These are phyloP conservation scores for Ceratosolen solmsi DNA, from an alignment of 1,140 invertebrate species.

Conservation along the genomic window DNA sequence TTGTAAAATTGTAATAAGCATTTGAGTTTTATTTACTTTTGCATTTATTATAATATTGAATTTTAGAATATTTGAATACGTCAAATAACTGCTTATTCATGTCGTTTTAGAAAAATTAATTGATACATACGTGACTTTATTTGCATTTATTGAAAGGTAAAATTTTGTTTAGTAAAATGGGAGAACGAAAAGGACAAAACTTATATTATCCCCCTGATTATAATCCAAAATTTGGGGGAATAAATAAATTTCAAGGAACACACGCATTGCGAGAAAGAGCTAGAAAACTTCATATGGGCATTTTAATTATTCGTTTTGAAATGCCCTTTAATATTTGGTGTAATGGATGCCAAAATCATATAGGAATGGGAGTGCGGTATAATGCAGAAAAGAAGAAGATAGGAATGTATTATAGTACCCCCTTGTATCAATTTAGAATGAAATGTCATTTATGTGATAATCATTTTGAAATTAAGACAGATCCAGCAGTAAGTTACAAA, in stretches of 20 bases:
- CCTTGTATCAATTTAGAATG: conserved; percentile 98
- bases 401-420: conserved; percentile 99
- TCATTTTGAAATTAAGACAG: conserved; percentile 98
- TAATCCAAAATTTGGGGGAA: conserved; percentile 91
- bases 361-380: conserved; percentile 99
- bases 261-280: conserved; percentile 97
- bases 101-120: no score
- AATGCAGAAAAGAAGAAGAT: conserved; percentile 99
- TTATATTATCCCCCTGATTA: conserved; percentile 99
- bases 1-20: no score
- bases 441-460: conserved; percentile 99
- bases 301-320: conserved; percentile 98
- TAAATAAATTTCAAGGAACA: conserved; percentile 95
- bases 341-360: conserved; percentile 97
- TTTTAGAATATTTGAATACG: no score
- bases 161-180: conserved; percentile 78
- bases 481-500: conserved; percentile 88
- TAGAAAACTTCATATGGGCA: conserved; percentile 94
- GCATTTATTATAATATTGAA: no score
- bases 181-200: conserved; percentile 98
- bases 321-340: conserved; percentile 99
- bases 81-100: no score
- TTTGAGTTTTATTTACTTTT: no score
- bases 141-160: no score
- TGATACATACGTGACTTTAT: no score